Evolutionary conservation across 1,140 invertebrate species (phyloP).

Genomic region (Procambarus virginalis): DNA sequence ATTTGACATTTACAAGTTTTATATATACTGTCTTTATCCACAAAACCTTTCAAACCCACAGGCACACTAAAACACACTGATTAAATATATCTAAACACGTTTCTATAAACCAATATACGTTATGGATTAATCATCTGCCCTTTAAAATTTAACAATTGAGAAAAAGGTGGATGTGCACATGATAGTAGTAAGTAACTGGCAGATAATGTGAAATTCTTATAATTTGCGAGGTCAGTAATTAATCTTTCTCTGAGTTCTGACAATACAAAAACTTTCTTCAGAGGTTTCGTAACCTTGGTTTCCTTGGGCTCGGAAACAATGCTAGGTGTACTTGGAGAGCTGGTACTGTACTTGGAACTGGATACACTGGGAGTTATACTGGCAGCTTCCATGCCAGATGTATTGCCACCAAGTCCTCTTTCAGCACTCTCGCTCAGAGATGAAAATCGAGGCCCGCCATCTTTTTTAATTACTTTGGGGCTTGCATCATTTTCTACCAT

Average conservation of each 20-base stretch:
- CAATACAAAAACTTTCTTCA: conserved; percentile 46
- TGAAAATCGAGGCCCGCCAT: conserved; percentile 55
- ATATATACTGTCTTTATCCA: too few relatives aligned
- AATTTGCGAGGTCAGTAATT: conserved; percentile 24
- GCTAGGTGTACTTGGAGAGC: conserved; percentile 3
- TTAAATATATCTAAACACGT: too few relatives aligned
- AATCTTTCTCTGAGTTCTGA: conserved; percentile 48
- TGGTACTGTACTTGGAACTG: conserved; percentile 62
- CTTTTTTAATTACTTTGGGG: conserved; percentile 35
- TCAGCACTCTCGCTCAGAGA: conserved; percentile 49
- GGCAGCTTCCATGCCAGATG: conserved; percentile 56
- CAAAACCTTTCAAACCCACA: too few relatives aligned
- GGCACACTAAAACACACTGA: too few relatives aligned
- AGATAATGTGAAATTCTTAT: conserved; percentile 48
- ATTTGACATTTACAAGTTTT: too few relatives aligned
- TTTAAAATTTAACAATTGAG: conserved; percentile 53
- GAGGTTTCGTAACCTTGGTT: conserved; percentile 19
- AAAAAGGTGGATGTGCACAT: conserved; percentile 54
- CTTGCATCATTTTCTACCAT: conserved; percentile 12
- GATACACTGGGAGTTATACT: conserved; percentile 67
- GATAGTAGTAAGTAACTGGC: conserved; percentile 42
- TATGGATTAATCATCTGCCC: conserved; percentile 62
- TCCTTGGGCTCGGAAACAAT: conserved; percentile 20
- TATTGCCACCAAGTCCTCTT: conserved; percentile 48
- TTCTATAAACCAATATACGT: not conserved